phyloP scores from a whole-genome alignment of 2,113 vertebrate genomes.

The Dipodomys ordii region DNA sequence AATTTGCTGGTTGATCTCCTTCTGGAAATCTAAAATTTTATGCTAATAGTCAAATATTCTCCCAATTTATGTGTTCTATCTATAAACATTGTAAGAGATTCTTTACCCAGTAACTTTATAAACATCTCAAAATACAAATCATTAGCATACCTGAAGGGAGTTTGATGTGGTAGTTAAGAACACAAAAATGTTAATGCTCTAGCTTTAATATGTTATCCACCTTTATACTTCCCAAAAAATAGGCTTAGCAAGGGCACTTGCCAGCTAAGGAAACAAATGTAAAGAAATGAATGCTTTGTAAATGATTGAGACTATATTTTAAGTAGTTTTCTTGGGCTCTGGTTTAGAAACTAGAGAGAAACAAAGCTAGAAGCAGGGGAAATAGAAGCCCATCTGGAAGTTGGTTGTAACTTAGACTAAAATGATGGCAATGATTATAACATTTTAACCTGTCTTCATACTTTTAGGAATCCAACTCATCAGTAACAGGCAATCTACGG shows the following conservation, averaged over 20 bases:
- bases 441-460: background rate
- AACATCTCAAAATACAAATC: conserved; percentile 15
- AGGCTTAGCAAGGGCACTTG: background rate
- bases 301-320: background rate
- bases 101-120: conserved; percentile 22
- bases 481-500: no score
- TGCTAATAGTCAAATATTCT: background rate
- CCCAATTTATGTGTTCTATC: background rate
- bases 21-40: conserved; percentile 48
- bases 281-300: background rate
- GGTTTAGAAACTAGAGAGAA: no score
- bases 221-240: background rate
- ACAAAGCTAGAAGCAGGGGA: no score
- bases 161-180: background rate
- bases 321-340: no score
- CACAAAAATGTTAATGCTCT: background rate
- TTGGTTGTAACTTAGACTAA: no score
- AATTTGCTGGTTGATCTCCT: conserved; percentile 34
- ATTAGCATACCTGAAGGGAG: background rate
- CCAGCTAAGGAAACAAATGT: background rate
- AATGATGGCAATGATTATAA: background rate
- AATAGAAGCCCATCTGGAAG: no score
- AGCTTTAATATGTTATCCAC: background rate
- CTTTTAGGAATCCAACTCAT: background rate
- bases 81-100: conserved; percentile 18